Base-by-base conservation (phyloP, 1,140 invertebrate genomes). In the Drosophila funebris region DNA sequence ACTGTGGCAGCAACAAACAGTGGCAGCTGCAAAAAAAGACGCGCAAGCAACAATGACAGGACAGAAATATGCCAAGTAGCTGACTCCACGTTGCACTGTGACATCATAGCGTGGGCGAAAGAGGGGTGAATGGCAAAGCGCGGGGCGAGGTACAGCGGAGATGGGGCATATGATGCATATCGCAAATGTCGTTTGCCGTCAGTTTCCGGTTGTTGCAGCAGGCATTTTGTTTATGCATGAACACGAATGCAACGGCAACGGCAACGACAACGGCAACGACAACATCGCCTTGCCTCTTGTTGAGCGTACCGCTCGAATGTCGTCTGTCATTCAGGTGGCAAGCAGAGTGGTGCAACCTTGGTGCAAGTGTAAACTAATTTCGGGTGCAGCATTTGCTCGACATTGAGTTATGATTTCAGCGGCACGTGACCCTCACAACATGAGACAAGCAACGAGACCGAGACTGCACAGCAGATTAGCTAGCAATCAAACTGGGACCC, bases 121-220 rank as follows among this genome's bases (percentile, higher is more conserved):
- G 44, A 29, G 11, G 20, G 16, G 13, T n/a, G 18, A 7, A 36
- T 22, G 13, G 33, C 31, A 44, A 39, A n/a, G 57, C 13, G 4
- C 22, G 14, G 2, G 48, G 29, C 22, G 8, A 18, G 36, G 27
- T n/a, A n/a, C 18, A 2, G 48, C 1, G 46, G 9, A 27, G 24
- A 27, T 27, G 14, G 61, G 70, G 76, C 78, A 82, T 82, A 88
- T 87, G 83, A 87, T 87, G 83, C 78, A 87, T 87, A 88, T 87
- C 78, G 83, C 78, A 87, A 87, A 88, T 88, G 83, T 87, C 82
- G 82, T 85, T 85, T 87, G 82, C 82, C 80, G 82, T 85, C 82
- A 85, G 82, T 85, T 85, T 85, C 82, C 82, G 78, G 62, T 87
- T 83, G 78, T 78, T 88, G 82, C 83, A 85, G 81, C 81, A 87